Conservation (phyloP, 1,140 invertebrate species). For the Caenorhabditis latens region DNA sequence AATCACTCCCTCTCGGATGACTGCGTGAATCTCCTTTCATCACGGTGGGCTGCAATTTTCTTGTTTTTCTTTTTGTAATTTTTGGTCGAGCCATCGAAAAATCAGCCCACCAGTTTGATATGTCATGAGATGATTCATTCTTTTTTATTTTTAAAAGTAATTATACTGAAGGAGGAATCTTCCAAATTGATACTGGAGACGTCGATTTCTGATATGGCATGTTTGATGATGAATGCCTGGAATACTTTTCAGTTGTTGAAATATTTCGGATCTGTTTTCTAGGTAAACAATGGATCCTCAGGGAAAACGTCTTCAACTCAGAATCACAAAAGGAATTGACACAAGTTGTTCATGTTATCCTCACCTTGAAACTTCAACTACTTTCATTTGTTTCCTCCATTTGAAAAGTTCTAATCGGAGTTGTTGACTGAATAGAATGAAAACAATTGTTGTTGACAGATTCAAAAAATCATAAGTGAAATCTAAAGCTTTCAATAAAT, state of each 20-base stretch:
- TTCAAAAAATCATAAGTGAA: conserved; percentile 35
- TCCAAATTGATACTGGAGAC: too few species aligned
- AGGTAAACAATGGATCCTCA: too few species aligned
- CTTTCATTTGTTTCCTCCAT: background rate
- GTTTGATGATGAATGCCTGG: too few species aligned
- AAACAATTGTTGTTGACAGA: conserved; percentile 4
- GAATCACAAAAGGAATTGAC: too few species aligned
- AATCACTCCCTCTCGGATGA: background rate
- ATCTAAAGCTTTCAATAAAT: background rate
- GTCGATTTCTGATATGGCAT: too few species aligned
- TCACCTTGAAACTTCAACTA: background rate
- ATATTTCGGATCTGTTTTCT: too few species aligned
- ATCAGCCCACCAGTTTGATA: background rate
- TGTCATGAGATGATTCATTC: background rate
- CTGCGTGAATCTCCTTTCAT: background rate
- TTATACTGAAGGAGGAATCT: too few species aligned
- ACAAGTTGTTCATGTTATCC: background rate
- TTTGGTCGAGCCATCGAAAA: background rate
- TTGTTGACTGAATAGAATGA: background rate
- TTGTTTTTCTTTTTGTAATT: background rate
- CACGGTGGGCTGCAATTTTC: conserved; percentile 6
- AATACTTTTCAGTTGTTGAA: too few species aligned
- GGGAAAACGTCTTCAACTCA: too few species aligned
- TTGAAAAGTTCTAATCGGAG: background rate
- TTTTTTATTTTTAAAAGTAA: background rate